Evolutionary conservation across 2,113 vertebrate genomes (phyloP).

Genomic region (Rynchops niger): DNA sequence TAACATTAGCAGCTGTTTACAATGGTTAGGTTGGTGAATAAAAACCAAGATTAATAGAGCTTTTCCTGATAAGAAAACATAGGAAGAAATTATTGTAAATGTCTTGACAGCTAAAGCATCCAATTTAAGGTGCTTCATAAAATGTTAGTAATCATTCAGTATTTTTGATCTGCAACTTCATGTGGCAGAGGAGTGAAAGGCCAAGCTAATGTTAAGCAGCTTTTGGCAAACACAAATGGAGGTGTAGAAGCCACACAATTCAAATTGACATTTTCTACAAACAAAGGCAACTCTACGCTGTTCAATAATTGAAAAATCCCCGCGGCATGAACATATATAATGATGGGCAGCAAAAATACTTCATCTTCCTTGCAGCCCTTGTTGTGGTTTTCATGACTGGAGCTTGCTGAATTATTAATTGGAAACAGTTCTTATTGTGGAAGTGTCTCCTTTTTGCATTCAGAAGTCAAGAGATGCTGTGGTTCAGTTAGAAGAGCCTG

Average conservation of each 20-base stretch:
- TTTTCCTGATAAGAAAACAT: neutral
- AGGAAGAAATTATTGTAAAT: neutral
- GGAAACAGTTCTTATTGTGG: neutral
- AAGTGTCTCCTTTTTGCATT: neutral
- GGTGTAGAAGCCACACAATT: slow-evolving; percentile 13
- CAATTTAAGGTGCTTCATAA: neutral
- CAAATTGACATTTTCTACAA: slow-evolving; percentile 45
- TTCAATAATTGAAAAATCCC: slow-evolving; percentile 64
- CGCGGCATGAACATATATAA: slow-evolving; percentile 52
- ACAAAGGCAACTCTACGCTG: slow-evolving; percentile 28
- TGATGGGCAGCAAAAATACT: slow-evolving; percentile 27
- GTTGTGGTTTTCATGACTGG: slow-evolving; percentile 15
- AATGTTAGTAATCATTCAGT: neutral
- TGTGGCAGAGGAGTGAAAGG: neutral
- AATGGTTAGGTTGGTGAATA: neutral
- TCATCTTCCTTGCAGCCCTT: slow-evolving; percentile 7
- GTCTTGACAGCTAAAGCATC: neutral
- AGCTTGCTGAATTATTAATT: slow-evolving; percentile 53
- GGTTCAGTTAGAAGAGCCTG: neutral
- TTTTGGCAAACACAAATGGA: slow-evolving; percentile 19
- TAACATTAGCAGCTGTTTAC: neutral
- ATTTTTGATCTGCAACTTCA: neutral
- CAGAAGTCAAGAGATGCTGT: neutral
- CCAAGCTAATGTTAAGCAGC: neutral
- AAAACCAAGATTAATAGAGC: neutral